Evolutionary conservation across 1,140 invertebrate species (phyloP).

Genomic region (Drosophila sechellia): DNA sequence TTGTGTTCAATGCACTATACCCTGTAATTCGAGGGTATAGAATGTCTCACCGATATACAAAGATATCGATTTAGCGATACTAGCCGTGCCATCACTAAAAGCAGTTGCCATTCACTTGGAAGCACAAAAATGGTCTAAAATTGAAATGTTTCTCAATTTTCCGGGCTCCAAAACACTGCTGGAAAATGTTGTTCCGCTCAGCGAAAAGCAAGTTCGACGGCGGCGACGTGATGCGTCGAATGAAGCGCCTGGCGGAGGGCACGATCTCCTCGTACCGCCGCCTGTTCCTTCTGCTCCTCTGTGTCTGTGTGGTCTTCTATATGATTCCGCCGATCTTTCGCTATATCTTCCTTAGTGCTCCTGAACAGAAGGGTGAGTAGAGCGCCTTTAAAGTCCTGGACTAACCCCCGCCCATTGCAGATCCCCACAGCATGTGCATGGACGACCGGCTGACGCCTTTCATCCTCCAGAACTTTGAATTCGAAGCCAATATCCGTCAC

Average conservation of each 20-base stretch:
- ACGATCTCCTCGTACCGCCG: conserved; percentile 89
- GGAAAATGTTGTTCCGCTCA: conserved; percentile 79
- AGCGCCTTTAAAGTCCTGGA: background rate
- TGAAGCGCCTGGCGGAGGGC: conserved; percentile 87
- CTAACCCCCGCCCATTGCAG: conserved; percentile 64
- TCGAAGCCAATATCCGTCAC: conserved; percentile 89
- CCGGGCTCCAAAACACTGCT: conserved; percentile 19
- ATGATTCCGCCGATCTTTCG: conserved; percentile 87
- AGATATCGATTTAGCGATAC: background rate
- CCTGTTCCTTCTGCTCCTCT: conserved; percentile 87
- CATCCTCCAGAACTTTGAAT: conserved; percentile 86
- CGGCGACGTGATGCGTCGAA: conserved; percentile 85
- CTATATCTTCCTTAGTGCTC: conserved; percentile 86
- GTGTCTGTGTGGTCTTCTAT: conserved; percentile 88
- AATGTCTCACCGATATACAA: background rate
- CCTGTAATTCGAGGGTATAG: background rate
- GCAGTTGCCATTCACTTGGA: conserved; percentile 16
- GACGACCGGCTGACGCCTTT: conserved; percentile 87
- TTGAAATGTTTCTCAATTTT: conserved; percentile 49
- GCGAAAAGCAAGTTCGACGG: conserved; percentile 84
- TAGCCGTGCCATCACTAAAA: background rate
- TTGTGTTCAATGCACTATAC: background rate
- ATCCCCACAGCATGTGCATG: conserved; percentile 88
- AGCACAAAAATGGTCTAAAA: conserved; percentile 15
- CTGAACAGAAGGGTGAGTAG: conserved; percentile 83